Conservation (phyloP, 2,113 vertebrate species). For the Acrocephalus arundinaceus region DNA sequence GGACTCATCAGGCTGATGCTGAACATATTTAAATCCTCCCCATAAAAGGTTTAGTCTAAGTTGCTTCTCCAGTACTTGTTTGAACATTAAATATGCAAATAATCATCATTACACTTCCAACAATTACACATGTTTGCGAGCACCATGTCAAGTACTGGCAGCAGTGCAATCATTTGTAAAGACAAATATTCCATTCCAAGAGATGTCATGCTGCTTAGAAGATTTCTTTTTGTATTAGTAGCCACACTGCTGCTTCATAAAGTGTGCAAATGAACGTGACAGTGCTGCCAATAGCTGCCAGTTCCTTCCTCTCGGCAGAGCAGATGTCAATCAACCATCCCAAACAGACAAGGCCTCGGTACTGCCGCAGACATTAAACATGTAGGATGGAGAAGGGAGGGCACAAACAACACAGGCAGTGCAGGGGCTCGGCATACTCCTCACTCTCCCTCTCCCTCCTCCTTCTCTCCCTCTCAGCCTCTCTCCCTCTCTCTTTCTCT, state of each 20-base stretch:
- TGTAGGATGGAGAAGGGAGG: slow-evolving; percentile 74
- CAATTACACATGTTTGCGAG: slow-evolving; percentile 87
- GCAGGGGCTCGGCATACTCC: slow-evolving; percentile 21
- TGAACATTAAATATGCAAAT: slow-evolving; percentile 89
- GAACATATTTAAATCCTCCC: slow-evolving; percentile 76
- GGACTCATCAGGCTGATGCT: slow-evolving; percentile 69
- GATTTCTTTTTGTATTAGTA: slow-evolving; percentile 88
- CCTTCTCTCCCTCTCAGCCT: slow-evolving; percentile 32
- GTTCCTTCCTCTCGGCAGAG: slow-evolving; percentile 83
- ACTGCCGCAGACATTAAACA: slow-evolving; percentile 78
- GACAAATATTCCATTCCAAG: slow-evolving; percentile 93
- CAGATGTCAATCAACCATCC: slow-evolving; percentile 91
- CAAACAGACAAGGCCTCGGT: slow-evolving; percentile 75
- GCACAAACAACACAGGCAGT: slow-evolving; percentile 69
- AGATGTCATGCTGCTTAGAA: slow-evolving; percentile 95
- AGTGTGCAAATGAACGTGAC: slow-evolving; percentile 82
- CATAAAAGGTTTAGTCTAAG: slow-evolving; percentile 80
- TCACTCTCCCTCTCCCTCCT: slow-evolving; percentile 14
- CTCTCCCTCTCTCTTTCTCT: slow-evolving; percentile 26
- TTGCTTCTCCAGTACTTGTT: slow-evolving; percentile 81
- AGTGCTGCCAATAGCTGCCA: slow-evolving; percentile 79
- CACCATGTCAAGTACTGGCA: slow-evolving; percentile 84
- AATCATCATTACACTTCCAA: slow-evolving; percentile 87
- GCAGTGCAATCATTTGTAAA: slow-evolving; percentile 83
- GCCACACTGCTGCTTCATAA: slow-evolving; percentile 89